Evolutionary conservation across 2,113 vertebrate species (phyloP).

Genomic region (Pangasianodon hypophthalmus): DNA sequence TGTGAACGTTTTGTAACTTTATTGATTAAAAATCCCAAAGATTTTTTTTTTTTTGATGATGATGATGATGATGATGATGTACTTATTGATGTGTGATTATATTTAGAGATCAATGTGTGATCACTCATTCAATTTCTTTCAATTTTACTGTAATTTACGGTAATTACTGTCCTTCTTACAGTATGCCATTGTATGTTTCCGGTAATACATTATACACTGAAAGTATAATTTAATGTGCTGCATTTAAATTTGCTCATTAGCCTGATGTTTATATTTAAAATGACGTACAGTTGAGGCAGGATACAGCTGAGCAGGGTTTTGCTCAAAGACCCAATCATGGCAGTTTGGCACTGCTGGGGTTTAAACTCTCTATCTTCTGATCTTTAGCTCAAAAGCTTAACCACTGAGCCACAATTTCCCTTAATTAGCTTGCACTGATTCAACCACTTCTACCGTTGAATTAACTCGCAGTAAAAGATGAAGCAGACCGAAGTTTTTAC

Average conservation of each 20-base stretch:
- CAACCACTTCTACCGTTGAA: not conserved
- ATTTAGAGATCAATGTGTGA: not conserved
- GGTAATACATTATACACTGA: too few species aligned
- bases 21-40: not conserved
- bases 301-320: too few species aligned
- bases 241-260: not conserved
- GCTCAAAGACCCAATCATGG: too few species aligned
- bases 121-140: not conserved
- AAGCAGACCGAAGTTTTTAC: not conserved
- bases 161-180: not conserved
- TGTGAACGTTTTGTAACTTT: not conserved
- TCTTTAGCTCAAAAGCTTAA: not conserved
- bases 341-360: not conserved
- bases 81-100: not conserved
- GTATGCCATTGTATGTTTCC: not conserved
- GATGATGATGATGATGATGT: not conserved
- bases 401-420: slow-evolving; percentile 1
- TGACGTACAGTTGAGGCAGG: too few species aligned
- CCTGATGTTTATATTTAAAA: not conserved
- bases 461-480: not conserved
- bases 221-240: not conserved
- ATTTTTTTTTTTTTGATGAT: not conserved
- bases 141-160: not conserved
- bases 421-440: not conserved
- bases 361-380: not conserved